phyloP scores from a whole-genome alignment of 2,888 invertebrate species.

The Anticlea derivata region DNA sequence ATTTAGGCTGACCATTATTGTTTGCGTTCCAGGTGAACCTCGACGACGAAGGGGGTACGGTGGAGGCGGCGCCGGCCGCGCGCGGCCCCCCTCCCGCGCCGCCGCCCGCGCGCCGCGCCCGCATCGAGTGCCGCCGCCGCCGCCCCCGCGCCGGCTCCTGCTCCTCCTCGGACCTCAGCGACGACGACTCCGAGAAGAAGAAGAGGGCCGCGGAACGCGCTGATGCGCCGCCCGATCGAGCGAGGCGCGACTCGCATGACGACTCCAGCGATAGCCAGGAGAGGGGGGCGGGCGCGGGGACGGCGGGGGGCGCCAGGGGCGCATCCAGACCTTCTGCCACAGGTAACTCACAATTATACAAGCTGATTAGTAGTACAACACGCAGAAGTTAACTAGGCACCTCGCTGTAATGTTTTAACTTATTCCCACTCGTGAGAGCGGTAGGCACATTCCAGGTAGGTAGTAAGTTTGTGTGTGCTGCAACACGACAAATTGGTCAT shows the following conservation, averaged over 20 bases:
- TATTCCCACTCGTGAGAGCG: too few species aligned
- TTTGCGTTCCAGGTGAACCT: conserved; percentile 55
- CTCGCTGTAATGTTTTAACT: too few species aligned
- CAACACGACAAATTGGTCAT: too few species aligned
- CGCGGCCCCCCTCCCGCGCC: conserved; percentile 60
- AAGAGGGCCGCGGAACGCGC: conserved; percentile 89
- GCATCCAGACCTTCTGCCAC: conserved; percentile 7
- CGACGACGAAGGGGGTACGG: conserved; percentile 58
- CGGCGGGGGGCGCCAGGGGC: conserved; percentile 38
- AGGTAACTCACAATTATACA: not conserved
- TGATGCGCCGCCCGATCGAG: conserved; percentile 84
- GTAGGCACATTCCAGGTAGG: too few species aligned
- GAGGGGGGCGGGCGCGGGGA: conserved; percentile 85
- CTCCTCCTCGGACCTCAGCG: conserved; percentile 97
- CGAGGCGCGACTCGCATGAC: conserved; percentile 91
- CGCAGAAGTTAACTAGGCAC: too few species aligned
- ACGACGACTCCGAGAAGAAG: conserved; percentile 94
- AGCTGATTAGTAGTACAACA: too few species aligned
- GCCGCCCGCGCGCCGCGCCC: conserved; percentile 63
- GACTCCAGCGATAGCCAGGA: conserved; percentile 94
- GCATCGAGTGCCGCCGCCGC: conserved; percentile 66
- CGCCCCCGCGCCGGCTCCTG: conserved; percentile 88
- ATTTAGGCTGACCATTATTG: too few species aligned
- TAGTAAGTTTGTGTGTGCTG: too few species aligned
- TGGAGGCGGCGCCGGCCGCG: conserved; percentile 20